These are phyloP conservation scores for Prinia subflava DNA, from an alignment of 2,113 vertebrate genomes.

Conservation along the genomic window DNA sequence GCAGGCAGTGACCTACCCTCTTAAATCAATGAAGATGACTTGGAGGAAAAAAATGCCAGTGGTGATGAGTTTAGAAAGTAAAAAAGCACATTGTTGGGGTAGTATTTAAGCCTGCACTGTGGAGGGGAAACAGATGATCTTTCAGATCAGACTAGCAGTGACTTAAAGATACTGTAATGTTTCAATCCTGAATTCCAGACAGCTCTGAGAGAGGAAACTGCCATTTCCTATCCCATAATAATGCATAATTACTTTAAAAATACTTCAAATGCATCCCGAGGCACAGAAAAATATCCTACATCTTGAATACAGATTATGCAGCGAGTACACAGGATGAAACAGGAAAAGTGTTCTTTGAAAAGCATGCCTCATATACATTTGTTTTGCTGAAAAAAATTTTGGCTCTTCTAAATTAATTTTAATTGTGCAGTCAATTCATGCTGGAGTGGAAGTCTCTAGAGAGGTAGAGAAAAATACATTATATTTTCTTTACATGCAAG, in stretches of 20 bases:
- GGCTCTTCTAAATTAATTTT: background rate
- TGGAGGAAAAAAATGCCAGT: background rate
- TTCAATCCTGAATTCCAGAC: slow-evolving; percentile 11
- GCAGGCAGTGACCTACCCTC: background rate
- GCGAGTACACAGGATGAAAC: background rate
- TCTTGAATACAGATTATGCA: slow-evolving; percentile 42
- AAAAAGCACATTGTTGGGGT: background rate
- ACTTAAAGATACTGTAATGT: background rate
- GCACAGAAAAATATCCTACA: background rate
- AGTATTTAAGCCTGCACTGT: background rate
- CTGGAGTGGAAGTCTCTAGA: background rate
- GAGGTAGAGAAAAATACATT: background rate
- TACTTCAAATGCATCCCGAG: slow-evolving; percentile 37
- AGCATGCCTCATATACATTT: background rate
- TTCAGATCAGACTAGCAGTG: background rate
- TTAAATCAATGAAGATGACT: background rate
- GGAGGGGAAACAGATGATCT: slow-evolving; percentile 9
- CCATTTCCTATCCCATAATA: slow-evolving; percentile 31
- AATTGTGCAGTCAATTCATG: background rate
- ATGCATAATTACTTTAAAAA: slow-evolving; percentile 31
- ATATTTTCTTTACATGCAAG: background rate
- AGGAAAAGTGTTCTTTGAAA: background rate
- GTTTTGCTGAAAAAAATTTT: background rate
- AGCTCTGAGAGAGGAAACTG: background rate
- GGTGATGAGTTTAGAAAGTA: background rate